phyloP scores from a whole-genome alignment of 2,888 invertebrate species.

The Ctena decussata region DNA sequence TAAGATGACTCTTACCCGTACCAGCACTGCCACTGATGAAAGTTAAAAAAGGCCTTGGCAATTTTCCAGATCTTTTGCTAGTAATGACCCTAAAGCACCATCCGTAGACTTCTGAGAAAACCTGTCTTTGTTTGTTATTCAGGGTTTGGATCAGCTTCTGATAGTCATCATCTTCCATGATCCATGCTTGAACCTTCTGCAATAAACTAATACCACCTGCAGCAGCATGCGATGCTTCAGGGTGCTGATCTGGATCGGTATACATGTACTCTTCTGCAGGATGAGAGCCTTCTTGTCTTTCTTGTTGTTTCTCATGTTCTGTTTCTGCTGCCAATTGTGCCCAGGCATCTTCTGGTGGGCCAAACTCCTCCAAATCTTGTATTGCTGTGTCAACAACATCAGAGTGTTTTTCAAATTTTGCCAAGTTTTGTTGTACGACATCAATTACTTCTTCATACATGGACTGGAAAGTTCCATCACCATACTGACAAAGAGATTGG shows the following conservation, averaged over 20 bases:
- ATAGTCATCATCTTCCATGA: no score
- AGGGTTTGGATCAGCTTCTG: no score
- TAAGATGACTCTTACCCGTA: neutral
- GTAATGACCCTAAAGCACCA: no score
- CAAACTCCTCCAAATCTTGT: slow-evolving; percentile 2
- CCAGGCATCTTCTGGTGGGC: slow-evolving; percentile 27
- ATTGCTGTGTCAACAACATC: neutral
- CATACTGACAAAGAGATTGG: neutral
- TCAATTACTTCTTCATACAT: neutral
- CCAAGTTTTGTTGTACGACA: neutral
- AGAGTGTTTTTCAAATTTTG: neutral
- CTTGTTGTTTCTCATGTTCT: slow-evolving; percentile 9
- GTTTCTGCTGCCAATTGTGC: neutral
- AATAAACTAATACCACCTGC: no score
- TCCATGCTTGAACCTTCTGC: no score
- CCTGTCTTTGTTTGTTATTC: no score
- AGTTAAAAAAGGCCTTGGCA: neutral
- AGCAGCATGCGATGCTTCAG: neutral
- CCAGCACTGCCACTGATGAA: neutral
- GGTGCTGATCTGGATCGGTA: neutral
- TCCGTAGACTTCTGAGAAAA: no score
- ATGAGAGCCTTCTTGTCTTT: neutral
- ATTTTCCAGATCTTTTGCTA: no score
- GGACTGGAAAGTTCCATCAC: neutral
- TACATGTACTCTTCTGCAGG: neutral